Evolutionary conservation across 2,113 vertebrate genomes (phyloP).

Genomic region (Scatophagus argus): DNA sequence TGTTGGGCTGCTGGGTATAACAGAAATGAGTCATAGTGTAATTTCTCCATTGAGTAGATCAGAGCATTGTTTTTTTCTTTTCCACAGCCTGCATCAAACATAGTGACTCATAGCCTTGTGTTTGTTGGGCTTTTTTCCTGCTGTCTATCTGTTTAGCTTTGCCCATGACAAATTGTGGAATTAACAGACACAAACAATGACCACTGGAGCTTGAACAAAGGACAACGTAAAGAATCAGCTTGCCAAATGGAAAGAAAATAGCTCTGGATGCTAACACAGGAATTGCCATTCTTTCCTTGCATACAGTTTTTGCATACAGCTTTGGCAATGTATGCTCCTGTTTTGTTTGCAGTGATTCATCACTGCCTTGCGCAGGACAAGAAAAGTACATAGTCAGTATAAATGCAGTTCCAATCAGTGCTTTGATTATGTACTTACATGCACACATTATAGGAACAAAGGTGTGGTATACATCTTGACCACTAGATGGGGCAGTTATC

Average conservation of each 20-base stretch:
- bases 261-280: slow-evolving; percentile 34
- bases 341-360: slow-evolving; percentile 12
- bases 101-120: slow-evolving; percentile 34
- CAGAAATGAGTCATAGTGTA: slow-evolving; percentile 9
- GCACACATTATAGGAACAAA: not conserved
- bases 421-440: not conserved
- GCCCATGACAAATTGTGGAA: slow-evolving; percentile 38
- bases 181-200: slow-evolving; percentile 44
- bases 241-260: slow-evolving; percentile 44
- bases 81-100: slow-evolving; percentile 14
- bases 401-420: not conserved
- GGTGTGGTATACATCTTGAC: slow-evolving; percentile 17
- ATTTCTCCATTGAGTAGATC: slow-evolving; percentile 30
- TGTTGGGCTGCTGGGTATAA: not conserved
- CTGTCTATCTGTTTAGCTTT: slow-evolving; percentile 26
- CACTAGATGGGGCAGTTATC: slow-evolving; percentile 62
- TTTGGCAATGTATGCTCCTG: not conserved
- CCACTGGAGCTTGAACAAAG: slow-evolving; percentile 41
- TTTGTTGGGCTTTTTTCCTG: slow-evolving; percentile 13
- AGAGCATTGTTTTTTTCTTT: slow-evolving; percentile 28
- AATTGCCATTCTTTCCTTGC: slow-evolving; percentile 31
- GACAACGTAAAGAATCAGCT: slow-evolving; percentile 42
- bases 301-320: too few species aligned
- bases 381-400: not conserved
- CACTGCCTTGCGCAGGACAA: not conserved